Evolutionary conservation across 2,797 vertebrate genomes (phyloP), one percentile per base, ranked within the genome.

Genomic region (Cetoscarus ocellatus): DNA sequence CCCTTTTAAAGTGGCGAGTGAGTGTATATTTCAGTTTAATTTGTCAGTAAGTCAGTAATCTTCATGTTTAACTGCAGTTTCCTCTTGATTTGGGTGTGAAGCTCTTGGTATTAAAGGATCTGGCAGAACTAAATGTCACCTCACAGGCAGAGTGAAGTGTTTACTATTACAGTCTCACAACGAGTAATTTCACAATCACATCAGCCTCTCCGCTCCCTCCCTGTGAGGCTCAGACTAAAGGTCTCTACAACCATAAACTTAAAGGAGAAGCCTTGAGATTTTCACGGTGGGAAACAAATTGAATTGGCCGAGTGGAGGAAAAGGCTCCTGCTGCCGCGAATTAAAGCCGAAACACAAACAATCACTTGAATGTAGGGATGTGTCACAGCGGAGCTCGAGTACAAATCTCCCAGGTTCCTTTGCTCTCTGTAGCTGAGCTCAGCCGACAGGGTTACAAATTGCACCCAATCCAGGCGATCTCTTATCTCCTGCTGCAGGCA

Each of bases 251-350:
- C 63, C 73, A 67, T 81, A 79, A 85, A 85, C 72, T 78, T 84
- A 86, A 79, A 85, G 74, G 67, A 78, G 86, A 85, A 77, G 75
- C 75, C 74, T 73, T 49, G 78, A 84, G 74, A 85, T 90, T 85
- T 87, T 90, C 90, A 73, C 79, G 62, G 85, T 75, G 61, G 85
- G 87, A 84, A 77, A 85, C 86, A 85, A 85, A 91, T 85, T 83
- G 84, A 92, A 90, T 85, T 74, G 80, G 72, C 53, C 34, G 73
- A 85, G 87, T 79, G 66, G 73, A 89, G 75, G 76, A 78, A 79
- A 83, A 86, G 69, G 67, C 83, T 86, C 87, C 89, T 88, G 88
- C 87, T 86, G 87, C 79, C 74, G 74, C 86, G 77, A 79, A 87
- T 87, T 88, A 85, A 84, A 85, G 75, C 67, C 19, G 75, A 53